phyloP scores from a whole-genome alignment of 2,797 vertebrate genomes.

The Gephyroberyx darwinii region DNA sequence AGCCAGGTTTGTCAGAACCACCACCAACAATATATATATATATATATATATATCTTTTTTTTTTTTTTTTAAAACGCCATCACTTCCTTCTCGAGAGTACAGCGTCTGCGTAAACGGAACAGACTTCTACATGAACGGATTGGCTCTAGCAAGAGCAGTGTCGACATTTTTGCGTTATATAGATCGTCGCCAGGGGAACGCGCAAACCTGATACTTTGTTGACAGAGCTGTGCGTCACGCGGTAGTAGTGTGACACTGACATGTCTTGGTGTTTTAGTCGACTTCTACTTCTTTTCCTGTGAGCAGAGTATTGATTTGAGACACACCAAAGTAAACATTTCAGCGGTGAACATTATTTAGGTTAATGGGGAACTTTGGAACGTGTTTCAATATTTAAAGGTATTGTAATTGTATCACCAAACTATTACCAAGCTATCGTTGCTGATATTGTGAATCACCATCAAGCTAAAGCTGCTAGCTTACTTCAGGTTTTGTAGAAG shows the following conservation, averaged over 20 bases:
- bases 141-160: fast-evolving
- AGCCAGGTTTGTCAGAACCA: background rate
- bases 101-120: background rate
- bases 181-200: constrained; percentile 48
- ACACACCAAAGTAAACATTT: constrained; percentile 21
- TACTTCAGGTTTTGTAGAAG: constrained; percentile 3
- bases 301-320: constrained; percentile 33
- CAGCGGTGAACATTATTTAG: background rate
- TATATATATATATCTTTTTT: too few species aligned
- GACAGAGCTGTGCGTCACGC: constrained; percentile 75
- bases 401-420: constrained; percentile 47
- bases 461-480: constrained; percentile 64
- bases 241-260: constrained; percentile 75
- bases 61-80: background rate
- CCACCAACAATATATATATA: too few species aligned
- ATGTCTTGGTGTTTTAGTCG: constrained; percentile 49
- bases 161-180: background rate
- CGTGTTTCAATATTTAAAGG: constrained; percentile 60
- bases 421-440: constrained; percentile 20
- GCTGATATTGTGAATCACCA: constrained; percentile 2
- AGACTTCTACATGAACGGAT: constrained; percentile 28
- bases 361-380: constrained; percentile 52
- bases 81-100: constrained; percentile 49
- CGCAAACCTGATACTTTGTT: constrained; percentile 32
- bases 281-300: constrained; percentile 66